Conservation (phyloP, 2,113 vertebrate species). For the Urocolius indicus region DNA sequence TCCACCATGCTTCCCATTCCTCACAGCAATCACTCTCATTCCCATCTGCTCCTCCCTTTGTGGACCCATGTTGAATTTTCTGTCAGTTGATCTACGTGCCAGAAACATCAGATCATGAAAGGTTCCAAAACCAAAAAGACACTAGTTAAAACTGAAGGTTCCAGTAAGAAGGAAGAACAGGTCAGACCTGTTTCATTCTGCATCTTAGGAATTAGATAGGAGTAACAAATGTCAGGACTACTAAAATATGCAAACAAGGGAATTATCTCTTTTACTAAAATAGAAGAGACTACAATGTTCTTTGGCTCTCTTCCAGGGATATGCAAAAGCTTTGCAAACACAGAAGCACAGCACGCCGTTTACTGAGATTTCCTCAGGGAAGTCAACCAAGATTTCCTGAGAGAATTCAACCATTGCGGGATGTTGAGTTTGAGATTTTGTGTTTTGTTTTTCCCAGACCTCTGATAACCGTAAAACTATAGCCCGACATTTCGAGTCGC, state of each 20-base stretch:
- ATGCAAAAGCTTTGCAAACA: neutral
- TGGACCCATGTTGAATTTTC: neutral
- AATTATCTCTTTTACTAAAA: neutral
- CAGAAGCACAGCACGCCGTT: neutral
- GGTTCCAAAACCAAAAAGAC: neutral
- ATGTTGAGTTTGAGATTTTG: neutral
- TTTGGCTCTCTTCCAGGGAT: neutral
- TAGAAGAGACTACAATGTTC: neutral
- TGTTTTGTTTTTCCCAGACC: neutral
- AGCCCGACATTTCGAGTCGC: rapidly evolving
- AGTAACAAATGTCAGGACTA: neutral
- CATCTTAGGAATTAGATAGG: neutral
- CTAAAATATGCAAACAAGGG: neutral
- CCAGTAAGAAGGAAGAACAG: neutral
- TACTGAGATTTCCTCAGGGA: neutral
- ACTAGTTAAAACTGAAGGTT: neutral
- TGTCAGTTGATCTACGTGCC: neutral
- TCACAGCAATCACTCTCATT: neutral
- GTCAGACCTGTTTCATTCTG: neutral
- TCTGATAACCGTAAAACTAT: no score
- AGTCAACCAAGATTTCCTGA: no score
- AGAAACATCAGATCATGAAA: neutral
- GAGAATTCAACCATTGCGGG: neutral
- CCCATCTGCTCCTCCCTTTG: neutral
- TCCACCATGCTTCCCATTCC: neutral